Base-by-base conservation (phyloP, 2,113 vertebrate genomes). In the Siphamia tubifer region DNA sequence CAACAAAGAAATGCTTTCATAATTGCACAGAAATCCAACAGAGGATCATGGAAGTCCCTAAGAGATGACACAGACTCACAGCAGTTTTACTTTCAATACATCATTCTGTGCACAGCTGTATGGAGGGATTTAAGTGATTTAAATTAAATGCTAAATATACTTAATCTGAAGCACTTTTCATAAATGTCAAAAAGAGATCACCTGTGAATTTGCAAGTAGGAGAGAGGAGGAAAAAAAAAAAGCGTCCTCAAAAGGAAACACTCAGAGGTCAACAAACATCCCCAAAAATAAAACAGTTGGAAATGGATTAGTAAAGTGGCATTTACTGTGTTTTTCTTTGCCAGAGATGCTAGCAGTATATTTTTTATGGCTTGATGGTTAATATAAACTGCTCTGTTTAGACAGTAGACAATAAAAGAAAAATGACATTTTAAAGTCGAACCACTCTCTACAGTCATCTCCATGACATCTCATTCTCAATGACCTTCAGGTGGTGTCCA, bases 71-170 rank as follows among this genome's bases (percentile, higher is more conserved):
- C 25, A 4, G n/a, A 32, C 38, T 8, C 4, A 2, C 19, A n/a
- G 38, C 16, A 2, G 7, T 24, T 35, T 47, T 6, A 21, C 4
- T 8, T 21, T 35, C 43, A 52, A 11, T 23, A 19, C 13, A 7
- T 25, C 0, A 1, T 15, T 25, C n/a, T 12, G 53, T 7, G 13
- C 27, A 12, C 1, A 1, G 42, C 25, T 2, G 40, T 1, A 16
- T 7, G n/a, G 32, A n/a, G 19, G 48, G 39, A 10, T 67, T 23
- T 35, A 0, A 55, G 25, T 27, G 45, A 24, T 48, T 10, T 17
- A 30, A 17, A 28, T 48, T 24, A 48, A 48, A 30, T 11, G 38
- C 63, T 68, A 58, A 68, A 74, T 68, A 31, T 58, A 31, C 45
- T 24, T 24, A 15, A 10, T 34, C 40, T 32, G 19, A 7, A 39